phyloP scores from a whole-genome alignment of 2,113 vertebrate genomes.

The Colius striatus region DNA sequence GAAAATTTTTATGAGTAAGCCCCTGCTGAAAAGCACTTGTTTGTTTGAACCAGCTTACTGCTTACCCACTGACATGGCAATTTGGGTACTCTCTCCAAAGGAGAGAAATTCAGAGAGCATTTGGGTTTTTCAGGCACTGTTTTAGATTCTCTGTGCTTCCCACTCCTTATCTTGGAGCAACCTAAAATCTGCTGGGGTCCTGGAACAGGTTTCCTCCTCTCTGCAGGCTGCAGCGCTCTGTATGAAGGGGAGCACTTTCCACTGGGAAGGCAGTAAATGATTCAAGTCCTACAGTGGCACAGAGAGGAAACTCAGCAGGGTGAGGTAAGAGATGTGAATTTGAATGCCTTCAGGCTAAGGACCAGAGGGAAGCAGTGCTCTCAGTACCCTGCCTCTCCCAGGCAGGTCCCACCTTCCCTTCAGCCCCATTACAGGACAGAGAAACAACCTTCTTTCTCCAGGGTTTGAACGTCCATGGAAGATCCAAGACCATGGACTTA shows the following conservation, averaged over 20 bases:
- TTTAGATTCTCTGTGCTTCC: neutral
- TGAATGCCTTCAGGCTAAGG: neutral
- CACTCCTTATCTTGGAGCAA: neutral
- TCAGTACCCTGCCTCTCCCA: neutral
- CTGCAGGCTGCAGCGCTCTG: neutral
- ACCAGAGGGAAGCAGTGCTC: neutral
- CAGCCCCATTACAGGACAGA: fast-evolving
- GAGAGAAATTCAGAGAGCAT: neutral
- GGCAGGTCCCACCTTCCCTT: neutral
- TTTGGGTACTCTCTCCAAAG: neutral
- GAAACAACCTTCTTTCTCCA: neutral
- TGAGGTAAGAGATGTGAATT: neutral
- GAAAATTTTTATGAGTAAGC: conserved; percentile 56
- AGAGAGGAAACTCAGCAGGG: neutral
- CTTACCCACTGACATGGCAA: neutral
- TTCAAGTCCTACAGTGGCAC: fast-evolving
- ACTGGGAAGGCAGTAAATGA: neutral
- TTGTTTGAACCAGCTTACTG: conserved; percentile 20
- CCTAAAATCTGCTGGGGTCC: neutral
- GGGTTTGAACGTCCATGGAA: neutral
- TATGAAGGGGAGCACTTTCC: neutral
- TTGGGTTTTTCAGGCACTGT: neutral
- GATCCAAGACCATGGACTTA: neutral
- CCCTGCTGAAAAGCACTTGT: conserved; percentile 27
- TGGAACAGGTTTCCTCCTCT: neutral